Evolutionary conservation across 2,888 invertebrate species (phyloP).

Genomic region (Tachina grossa): DNA sequence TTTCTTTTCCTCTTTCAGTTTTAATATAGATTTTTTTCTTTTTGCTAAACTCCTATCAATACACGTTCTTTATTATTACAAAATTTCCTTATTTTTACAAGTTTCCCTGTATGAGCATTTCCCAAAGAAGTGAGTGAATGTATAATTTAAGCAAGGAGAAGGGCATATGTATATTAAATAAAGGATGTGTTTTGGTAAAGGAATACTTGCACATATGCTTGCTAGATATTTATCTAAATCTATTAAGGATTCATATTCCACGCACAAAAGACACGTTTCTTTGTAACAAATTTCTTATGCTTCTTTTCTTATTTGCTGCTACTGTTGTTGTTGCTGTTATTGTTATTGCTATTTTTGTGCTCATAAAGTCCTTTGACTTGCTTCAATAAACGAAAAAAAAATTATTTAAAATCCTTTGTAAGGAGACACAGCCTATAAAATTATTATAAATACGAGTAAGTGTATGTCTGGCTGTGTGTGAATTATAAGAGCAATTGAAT

Average conservation of each 20-base stretch:
- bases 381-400: not conserved
- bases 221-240: slow-evolving; percentile 71
- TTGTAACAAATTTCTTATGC: slow-evolving; percentile 57
- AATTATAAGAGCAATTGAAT: not conserved
- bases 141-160: not conserved
- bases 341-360: slow-evolving; percentile 29
- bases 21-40: not conserved
- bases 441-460: slow-evolving; percentile 4
- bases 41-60: slow-evolving; percentile 39
- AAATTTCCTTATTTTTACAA: slow-evolving; percentile 27
- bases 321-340: slow-evolving; percentile 19
- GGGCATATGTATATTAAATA: not conserved
- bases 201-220: slow-evolving; percentile 60
- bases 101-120: slow-evolving; percentile 17
- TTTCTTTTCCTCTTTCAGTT: not conserved
- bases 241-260: slow-evolving; percentile 72
- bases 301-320: slow-evolving; percentile 21
- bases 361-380: slow-evolving; percentile 43
- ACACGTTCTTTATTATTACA: slow-evolving; percentile 38
- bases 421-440: slow-evolving; percentile 50
- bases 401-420: slow-evolving; percentile 39
- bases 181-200: slow-evolving; percentile 32
- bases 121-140: not conserved
- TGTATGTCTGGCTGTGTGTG: slow-evolving; percentile 11
- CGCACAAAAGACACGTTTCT: slow-evolving; percentile 70